phyloP scores from a whole-genome alignment of 1,140 invertebrate genomes.

The Bombus picipes region DNA sequence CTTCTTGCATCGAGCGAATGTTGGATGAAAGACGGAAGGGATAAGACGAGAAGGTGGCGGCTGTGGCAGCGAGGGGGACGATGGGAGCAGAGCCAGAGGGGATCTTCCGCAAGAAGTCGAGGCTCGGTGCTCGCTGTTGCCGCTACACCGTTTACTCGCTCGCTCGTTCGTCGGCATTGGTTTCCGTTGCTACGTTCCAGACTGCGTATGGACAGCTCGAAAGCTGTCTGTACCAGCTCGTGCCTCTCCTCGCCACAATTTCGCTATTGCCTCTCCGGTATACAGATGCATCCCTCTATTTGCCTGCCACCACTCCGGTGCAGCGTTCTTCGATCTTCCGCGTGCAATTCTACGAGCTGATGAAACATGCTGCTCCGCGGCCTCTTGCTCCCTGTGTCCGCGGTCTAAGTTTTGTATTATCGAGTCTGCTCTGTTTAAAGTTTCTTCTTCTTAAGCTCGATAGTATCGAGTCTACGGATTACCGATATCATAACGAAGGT shows the following conservation, averaged over 20 bases:
- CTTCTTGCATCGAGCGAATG: conserved; percentile 66
- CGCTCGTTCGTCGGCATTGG: conserved; percentile 46
- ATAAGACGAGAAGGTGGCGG: conserved; percentile 52
- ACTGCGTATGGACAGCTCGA: conserved; percentile 60
- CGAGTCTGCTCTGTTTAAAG: background rate
- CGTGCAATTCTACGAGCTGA: background rate
- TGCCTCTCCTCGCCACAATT: conserved; percentile 43
- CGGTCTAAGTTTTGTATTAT: background rate
- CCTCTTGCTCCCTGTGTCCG: background rate
- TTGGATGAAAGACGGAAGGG: conserved; percentile 60
- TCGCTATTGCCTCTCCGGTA: conserved; percentile 48
- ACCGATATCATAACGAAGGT: background rate
- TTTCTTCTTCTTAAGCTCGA: background rate
- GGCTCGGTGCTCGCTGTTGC: background rate
- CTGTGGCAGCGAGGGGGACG: background rate
- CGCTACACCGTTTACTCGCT: background rate
- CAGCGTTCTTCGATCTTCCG: conserved; percentile 41
- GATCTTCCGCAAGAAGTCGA: conserved; percentile 49
- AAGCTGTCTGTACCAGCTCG: conserved; percentile 42
- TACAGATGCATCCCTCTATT: conserved; percentile 24
- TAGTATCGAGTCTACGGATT: background rate
- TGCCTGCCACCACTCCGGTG: conserved; percentile 27
- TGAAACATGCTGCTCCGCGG: background rate
- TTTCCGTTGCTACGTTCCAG: conserved; percentile 56
- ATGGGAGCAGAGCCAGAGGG: conserved; percentile 39